Evolutionary conservation across 2,797 vertebrate genomes (phyloP).

Genomic region (Buphagus erythrorhynchus): DNA sequence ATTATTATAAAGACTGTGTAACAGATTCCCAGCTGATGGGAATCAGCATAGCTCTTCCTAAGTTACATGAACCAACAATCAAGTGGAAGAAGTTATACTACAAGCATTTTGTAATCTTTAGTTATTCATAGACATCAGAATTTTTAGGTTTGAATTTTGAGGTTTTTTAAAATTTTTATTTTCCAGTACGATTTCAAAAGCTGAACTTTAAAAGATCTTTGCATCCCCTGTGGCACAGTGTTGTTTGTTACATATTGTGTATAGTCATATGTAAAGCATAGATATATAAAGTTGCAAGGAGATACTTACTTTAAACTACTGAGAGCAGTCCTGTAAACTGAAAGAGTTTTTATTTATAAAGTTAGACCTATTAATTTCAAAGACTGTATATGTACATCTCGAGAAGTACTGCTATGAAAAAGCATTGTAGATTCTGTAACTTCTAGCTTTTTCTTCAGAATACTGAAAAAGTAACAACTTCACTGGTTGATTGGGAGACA

Average conservation of each 20-base stretch:
- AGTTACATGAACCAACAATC: not conserved
- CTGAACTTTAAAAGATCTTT: not conserved
- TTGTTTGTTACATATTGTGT: not conserved
- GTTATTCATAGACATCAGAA: not conserved
- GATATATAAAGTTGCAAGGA: not conserved
- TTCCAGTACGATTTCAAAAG: not conserved
- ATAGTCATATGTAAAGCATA: not conserved
- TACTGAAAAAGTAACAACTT: not conserved
- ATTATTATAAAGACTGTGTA: not conserved
- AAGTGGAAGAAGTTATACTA: not conserved
- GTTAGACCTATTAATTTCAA: not conserved
- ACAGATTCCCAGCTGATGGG: not conserved
- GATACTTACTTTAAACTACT: not conserved
- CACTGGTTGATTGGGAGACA: not conserved
- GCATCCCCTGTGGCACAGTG: not conserved
- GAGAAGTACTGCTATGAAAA: not conserved
- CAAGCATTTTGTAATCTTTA: not conserved
- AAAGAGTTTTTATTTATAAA: not conserved
- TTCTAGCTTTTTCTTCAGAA: not conserved
- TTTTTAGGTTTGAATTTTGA: not conserved
- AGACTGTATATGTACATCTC: not conserved
- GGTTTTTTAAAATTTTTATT: accelerated
- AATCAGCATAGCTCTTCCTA: not conserved
- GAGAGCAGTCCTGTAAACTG: not conserved
- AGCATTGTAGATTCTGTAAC: not conserved